These are phyloP conservation scores for Acanthiza pusilla DNA, from an alignment of 2,797 vertebrate genomes.

Conservation along the genomic window DNA sequence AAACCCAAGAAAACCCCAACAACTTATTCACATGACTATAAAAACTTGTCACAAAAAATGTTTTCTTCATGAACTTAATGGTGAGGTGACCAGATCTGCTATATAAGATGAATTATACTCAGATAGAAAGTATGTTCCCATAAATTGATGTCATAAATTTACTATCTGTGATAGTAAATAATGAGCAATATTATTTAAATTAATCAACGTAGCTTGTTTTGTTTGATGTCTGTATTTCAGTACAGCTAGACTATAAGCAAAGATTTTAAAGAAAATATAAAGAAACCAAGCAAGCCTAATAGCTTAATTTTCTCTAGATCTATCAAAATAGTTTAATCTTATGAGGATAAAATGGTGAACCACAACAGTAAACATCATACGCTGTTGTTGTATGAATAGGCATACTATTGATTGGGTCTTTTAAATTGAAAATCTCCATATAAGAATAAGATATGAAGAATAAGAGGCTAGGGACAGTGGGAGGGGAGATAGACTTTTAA, in stretches of 20 bases:
- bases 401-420: neutral
- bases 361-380: neutral
- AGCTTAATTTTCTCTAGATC: neutral
- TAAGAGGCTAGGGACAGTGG: neutral
- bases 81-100: neutral
- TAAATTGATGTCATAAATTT: neutral
- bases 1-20: accelerated
- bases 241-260: neutral
- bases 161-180: neutral
- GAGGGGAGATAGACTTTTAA: neutral
- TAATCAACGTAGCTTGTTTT: neutral
- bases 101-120: neutral
- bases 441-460: neutral
- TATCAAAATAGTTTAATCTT: neutral
- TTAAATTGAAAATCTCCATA: neutral
- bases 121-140: neutral
- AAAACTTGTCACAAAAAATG: neutral
- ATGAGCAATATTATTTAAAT: neutral
- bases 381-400: neutral
- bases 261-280: neutral
- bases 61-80: neutral
- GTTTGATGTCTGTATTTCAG: neutral
- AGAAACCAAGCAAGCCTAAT: neutral
- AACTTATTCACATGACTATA: neutral
- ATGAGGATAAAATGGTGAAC: neutral